Evolutionary conservation across 2,113 vertebrate species (phyloP).

Genomic region (Rhinichthys klamathensis): DNA sequence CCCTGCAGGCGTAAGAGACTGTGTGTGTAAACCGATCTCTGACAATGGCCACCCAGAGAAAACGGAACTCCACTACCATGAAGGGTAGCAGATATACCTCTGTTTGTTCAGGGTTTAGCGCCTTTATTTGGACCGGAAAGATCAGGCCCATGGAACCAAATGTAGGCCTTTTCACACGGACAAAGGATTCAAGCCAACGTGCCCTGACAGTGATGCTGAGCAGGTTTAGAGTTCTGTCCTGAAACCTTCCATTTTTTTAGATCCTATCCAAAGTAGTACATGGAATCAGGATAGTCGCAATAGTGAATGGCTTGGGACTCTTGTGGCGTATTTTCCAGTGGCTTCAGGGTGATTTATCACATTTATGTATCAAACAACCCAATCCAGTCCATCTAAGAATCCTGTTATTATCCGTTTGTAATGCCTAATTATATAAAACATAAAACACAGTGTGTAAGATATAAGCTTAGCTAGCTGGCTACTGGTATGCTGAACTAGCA

Average conservation of each 20-base stretch:
- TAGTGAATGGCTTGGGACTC: not conserved
- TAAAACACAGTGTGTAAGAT: not conserved
- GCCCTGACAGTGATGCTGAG: constrained; percentile 22
- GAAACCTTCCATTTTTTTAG: not conserved
- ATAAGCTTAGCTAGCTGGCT: not conserved
- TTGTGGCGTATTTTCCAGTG: not conserved
- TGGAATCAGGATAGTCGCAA: not conserved
- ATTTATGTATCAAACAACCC: not conserved
- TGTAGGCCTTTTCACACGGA: constrained; percentile 7
- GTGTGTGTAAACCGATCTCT: constrained; percentile 27
- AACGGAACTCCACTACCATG: constrained; percentile 19
- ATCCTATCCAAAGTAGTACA: not conserved
- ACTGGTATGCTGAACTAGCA: not conserved
- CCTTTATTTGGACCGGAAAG: constrained; percentile 10
- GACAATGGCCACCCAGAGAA: constrained; percentile 36
- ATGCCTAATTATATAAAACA: not conserved
- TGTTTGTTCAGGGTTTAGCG: constrained; percentile 28
- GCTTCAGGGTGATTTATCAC: not conserved
- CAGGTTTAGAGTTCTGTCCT: not conserved
- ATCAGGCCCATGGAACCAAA: not conserved
- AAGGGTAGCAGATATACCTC: constrained; percentile 27
- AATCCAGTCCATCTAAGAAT: not conserved
- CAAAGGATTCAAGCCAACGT: not conserved
- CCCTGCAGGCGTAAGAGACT: not conserved
- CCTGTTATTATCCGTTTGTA: not conserved